Evolutionary conservation across 2,113 vertebrate species (phyloP).

Genomic region (Peucedramus taeniatus): DNA sequence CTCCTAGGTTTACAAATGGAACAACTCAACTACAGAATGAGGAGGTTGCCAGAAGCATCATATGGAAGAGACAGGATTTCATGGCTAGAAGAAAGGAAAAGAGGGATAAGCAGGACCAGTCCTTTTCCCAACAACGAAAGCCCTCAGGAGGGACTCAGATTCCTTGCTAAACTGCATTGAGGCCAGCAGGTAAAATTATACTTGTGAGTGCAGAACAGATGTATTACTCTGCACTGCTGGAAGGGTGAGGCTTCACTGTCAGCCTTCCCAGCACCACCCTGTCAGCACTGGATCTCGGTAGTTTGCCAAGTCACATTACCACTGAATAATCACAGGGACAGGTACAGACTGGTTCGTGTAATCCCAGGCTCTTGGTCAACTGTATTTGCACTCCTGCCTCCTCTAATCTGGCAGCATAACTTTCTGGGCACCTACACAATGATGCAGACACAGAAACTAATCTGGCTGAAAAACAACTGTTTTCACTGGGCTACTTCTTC

Average conservation of each 20-base stretch:
- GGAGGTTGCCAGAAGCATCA: background rate
- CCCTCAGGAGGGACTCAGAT: background rate
- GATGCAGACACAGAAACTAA: background rate
- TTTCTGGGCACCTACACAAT: background rate
- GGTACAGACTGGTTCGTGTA: background rate
- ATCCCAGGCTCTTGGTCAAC: background rate
- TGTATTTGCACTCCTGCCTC: background rate
- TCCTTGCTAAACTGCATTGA: background rate
- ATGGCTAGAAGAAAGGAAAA: background rate
- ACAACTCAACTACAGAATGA: background rate
- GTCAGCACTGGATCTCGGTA: accelerated
- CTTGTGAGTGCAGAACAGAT: background rate
- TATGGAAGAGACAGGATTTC: background rate
- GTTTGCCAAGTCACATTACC: background rate
- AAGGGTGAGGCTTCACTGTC: background rate
- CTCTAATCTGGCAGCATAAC: background rate
- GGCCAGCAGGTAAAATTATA: background rate
- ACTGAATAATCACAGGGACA: background rate
- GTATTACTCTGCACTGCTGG: background rate
- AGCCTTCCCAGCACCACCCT: background rate
- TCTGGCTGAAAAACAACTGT: background rate
- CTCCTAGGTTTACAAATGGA: background rate
- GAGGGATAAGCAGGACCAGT: background rate
- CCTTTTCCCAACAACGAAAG: background rate
- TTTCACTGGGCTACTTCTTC: background rate